Base-by-base conservation (phyloP, 1,140 invertebrate species). In the Aleiodes sp. region DNA sequence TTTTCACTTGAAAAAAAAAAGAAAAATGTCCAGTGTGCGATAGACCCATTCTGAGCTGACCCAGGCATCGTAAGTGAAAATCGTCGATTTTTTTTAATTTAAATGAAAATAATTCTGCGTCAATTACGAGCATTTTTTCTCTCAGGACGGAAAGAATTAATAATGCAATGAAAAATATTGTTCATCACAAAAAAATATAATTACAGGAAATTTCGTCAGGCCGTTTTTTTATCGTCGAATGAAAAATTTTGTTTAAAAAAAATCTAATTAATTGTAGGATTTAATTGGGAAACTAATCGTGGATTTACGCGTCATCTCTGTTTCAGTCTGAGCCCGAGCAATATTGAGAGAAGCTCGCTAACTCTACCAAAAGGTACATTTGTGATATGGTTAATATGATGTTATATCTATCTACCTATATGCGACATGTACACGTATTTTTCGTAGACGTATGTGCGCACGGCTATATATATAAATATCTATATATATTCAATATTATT, bases 361-460 rank as follows among this genome's bases (percentile, higher is more conserved):
- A 84, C 75, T 84, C 85, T 82, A 83, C 84, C 78, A 85, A 84
- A 85, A 86, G 85, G 85, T 86, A 86, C 82, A 84, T 86, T 59
- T 85, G 83, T 85, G 81, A 84, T 80, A 68, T 84, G 83, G 83
- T 82, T 86, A 59, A 59, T 59, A 86, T 80, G 82, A 84, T 85
- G 84, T 86, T 80, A 75, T 82, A 75, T 79, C 67, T 78, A 76
- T 74, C 61, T 78, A 70, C 77, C 59, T 75, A 37, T 77, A 65
- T 78, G 66, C 66, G 66, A 68, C 66, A 68, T 68, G 66, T 68
- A 68, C 66, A 68, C 66, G 59, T 68, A 68, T 68, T 68, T 66
- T 62, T 68, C 66, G 66, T 68, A 68, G 66, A 68, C 66, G 66
- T 62, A 68, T 68, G 66, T 68, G 57, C 57, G 66, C 66, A 68